Evolutionary conservation across 1,140 invertebrate genomes (phyloP), one percentile per base, ranked within the genome.

Genomic region (Drosophila punjabiensis): DNA sequence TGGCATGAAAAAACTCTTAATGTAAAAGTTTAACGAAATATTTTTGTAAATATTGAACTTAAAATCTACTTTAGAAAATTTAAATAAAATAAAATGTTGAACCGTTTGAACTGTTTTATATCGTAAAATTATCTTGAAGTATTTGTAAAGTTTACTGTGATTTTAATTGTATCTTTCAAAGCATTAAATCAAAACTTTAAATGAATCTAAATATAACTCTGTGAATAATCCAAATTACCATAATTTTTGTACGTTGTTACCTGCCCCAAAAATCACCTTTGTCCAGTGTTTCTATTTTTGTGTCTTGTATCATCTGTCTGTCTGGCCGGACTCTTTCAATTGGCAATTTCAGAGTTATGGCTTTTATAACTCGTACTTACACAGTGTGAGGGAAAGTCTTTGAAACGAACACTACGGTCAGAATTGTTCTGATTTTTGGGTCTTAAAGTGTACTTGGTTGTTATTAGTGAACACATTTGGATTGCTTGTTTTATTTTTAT

Each of bases 361-460:
- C 55, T 39, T 41, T 67, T 37, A 67, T 69, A 79, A 69, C 84
- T 79, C 63, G 82, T 87, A 87, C 84, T 87, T 87, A 87, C 84
- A 86, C 83, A 79, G 79, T 68, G 67, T 71, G 74, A 55, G 80
- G 80, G 32, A 55, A 83, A 61, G 50, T 80, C 58, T 66, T 76
- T 61, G 35, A 71, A 75, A 74, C 55, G 74, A 82, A 82, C 79
- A 67, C 82, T 86, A 79, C 59, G 24, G 59, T 58, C 55, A 58
- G 35, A 58, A 58, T 28, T 39, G 55, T 52, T 76, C 65, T 68
- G 56, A 20, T 58, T 48, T 78, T 61, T 82, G 56, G 73, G 70
- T 43, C 69, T 73, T 75, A 62, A 74, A 62, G 37, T 53, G 68
- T 43, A 60, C 68, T 58, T 58, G 55, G 20, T 39, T 74, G 70